Base-by-base conservation (phyloP, 2,888 invertebrate species). In the Amaurobius ferox region DNA sequence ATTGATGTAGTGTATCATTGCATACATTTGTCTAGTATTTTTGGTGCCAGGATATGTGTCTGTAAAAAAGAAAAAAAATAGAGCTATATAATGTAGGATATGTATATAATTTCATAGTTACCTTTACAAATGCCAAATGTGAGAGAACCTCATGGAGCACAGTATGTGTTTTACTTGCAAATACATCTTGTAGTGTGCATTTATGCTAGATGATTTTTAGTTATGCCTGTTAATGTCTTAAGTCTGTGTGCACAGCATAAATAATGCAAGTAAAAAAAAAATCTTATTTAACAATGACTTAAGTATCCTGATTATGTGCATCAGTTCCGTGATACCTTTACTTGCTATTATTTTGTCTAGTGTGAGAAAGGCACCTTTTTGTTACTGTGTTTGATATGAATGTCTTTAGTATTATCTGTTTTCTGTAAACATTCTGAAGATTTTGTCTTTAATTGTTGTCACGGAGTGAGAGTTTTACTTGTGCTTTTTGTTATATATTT, bases 71-170 rank as follows among this genome's bases (percentile, higher is more conserved):
- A 55, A 55, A 83, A 62, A 73, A 73, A 72, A 85, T 71, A 78
- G 81, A 79, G 29, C 78, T 85, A 85, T 79, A 85, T 76, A 64
- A 55, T 79, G 73, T 86, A 86, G 85, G 73, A 86, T 67, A 73
- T 74, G 76, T 86, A 86, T 85, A 86, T 79, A 86, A 73, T 86
- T 86, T 86, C 85, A 86, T 79, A 86, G 85, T 78, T 79, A 79
- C 72, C 73, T 79, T 79, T 86, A 86, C 78, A 86, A 83, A 78
- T 86, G 85, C 85, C 85, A 86, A 86, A 86, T 79, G 74, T 79
- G 85, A 86, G 85, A 86, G 79, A 86, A 79, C 78, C 85, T 85
- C 83, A 85, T 77, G 48, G 40, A 67, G 83, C 83, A 85, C 83
- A 85, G 70, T 83, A 68, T 77, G 48, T 85, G 83, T 85, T 85